Base-by-base conservation (phyloP, 2,113 vertebrate genomes). In the Eurystomus gularis region DNA sequence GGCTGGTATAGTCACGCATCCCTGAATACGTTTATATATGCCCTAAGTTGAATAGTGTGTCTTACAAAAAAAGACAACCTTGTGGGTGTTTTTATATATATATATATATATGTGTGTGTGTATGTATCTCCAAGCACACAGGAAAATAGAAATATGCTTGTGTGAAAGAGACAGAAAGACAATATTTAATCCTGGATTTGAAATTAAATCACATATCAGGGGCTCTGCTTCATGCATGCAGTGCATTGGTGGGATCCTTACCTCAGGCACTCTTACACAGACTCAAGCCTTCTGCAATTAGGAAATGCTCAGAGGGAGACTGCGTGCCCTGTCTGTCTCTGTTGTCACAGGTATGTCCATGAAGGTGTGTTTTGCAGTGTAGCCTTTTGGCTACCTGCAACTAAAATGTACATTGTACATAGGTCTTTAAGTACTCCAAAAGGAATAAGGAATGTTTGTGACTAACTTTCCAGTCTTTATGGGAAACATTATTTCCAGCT, bases 241-340 rank as follows among this genome's bases (percentile, higher is more conserved):
- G 48, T 24, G 17, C 29, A 33, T 26, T 0, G 3, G 42, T 13
- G 17, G 18, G 18, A 60, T 70, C 33, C 39, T 77, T 89, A 33
- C 25, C 69, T 61, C 15, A 33, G 39, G n/a, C 24, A 33, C 9
- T 40, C 17, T 55, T 28, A 31, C 7, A 11, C 9, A 23, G 42
- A 13, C 26, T 55, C 37, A 57, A 86, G 21, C 13, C 37, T 85
- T 31, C 57, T 37, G 57, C 31, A 79, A 2, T 9, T 35, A 24
- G 37, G 24, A 75, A 77, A 54, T 17, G 39, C 55, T 83, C 42
- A 76, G 65, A 69, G 26, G 46, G 21, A 77, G 39, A 21, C 12
- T 3, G 17, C 0, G 0, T 72, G 33, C 25, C 35, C 35, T 4
- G 20, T 13, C 39, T 60, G 9, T 21, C 26, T 61, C 19, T 8